Evolutionary conservation across 1,140 invertebrate genomes (phyloP), one percentile per base, ranked within the genome.

Genomic region (Adoxophyes honmai): DNA sequence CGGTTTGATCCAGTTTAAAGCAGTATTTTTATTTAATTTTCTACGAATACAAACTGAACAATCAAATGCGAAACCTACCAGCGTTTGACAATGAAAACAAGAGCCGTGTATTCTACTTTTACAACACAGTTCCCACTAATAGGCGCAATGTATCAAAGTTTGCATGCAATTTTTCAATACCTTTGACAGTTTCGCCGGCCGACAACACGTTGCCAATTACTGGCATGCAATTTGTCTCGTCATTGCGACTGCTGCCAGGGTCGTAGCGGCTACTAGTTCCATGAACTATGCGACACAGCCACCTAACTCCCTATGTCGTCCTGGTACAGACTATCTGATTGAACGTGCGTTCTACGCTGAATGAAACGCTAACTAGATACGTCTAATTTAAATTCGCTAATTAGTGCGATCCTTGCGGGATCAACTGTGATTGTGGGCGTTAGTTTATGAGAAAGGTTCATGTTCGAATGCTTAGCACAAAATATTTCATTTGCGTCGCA

Each of bases 201-300:
- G 57, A 60, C 55, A 63, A 60, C 55, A 54, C 53, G 52, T 33
- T 56, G 55, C 58, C 60, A 67, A 67, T 67, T 67, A 67, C 61
- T 60, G 16, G 58, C 38, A 38, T 55, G 52, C 60, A 63, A 67
- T 67, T 67, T 67, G 58, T 63, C 55, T 57, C 52, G 58, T 59
- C 65, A 62, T 13, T 57, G 13, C 15, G 60, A 42, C 44, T 48
- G 42, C 21, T 18, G 42, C 18, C 42, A 10, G 15, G 39, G 14
- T 14, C 13, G 38, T 39, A 11, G 4, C 38, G 10, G 0, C 42
- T 28, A 48, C 21, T 11, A 10, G 42, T 18, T 48, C 42, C 16
- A 48, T 48, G 18, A 18, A 48, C 42, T 33, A 28, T 18, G 3
- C 39, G 39, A 48, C 21, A 48, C 16, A 28, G 39, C 42, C 11